phyloP scores from a whole-genome alignment of 2,113 vertebrate species.

The Australoheros scitulus region DNA sequence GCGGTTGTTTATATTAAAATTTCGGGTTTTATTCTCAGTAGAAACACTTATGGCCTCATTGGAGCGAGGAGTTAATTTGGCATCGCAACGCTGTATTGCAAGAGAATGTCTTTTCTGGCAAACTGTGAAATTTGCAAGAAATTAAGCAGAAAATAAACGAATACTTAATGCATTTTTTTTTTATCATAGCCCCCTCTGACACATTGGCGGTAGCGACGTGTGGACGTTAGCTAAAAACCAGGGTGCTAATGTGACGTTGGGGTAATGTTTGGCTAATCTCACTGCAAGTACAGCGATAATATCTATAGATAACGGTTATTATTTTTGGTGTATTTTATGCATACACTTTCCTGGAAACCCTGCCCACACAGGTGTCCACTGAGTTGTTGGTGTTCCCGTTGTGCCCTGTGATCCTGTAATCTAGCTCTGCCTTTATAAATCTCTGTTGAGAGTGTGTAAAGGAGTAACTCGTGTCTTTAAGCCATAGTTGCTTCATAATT shows the following conservation, averaged over 20 bases:
- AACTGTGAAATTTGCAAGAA: not conserved
- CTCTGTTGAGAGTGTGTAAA: not conserved
- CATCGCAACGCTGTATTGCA: not conserved
- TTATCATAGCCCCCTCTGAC: slow-evolving; percentile 20
- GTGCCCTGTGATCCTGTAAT: not conserved
- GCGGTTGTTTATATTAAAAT: slow-evolving; percentile 27
- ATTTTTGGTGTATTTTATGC: not conserved
- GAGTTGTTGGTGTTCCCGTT: not conserved
- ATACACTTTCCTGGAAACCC: not conserved
- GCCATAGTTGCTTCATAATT: not conserved
- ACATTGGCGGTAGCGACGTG: not conserved
- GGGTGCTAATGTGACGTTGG: slow-evolving; percentile 11
- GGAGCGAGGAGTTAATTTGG: not conserved
- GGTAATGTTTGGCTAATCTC: not conserved
- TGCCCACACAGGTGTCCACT: not conserved
- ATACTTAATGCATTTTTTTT: slow-evolving; percentile 2
- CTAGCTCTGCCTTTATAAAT: not conserved
- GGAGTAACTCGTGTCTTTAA: not conserved
- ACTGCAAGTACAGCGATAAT: not conserved
- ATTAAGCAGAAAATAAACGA: not conserved
- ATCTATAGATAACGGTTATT: not conserved
- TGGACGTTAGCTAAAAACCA: not conserved
- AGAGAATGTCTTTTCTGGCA: fast-evolving
- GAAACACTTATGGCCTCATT: not conserved
- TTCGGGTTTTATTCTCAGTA: not conserved